Base-by-base conservation (phyloP, 2,797 vertebrate species). In the Hippocampus kuda region DNA sequence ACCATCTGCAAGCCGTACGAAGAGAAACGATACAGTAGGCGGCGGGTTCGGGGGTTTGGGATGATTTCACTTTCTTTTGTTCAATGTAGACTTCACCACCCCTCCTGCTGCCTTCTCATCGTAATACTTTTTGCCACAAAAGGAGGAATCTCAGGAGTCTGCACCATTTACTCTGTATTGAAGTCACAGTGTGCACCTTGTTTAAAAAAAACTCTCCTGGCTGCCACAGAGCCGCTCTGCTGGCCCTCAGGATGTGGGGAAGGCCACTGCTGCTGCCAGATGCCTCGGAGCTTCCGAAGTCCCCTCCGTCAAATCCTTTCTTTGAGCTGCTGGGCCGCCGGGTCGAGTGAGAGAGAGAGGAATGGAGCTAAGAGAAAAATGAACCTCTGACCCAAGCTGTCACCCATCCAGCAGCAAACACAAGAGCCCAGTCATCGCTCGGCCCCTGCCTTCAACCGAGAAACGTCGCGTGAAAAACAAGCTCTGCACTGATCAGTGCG, bases 141-240 rank as follows among this genome's bases (percentile, higher is more conserved):
- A 72, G 75, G 76, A 70, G 85, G 84, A 90, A 88, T 83, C 77
- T 65, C 80, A 90, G 72, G 75, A 54, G 0, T 68, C 68, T 69
- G 69, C 67, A 72, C 68, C 64, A 60, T 68, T 65, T 16, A 26
- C 73, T 76, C 70, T 78, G 79, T 76, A 59, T 84, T 77, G 62
- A 77, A 57, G 76, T 90, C 84, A 92, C 91, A 92, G 88, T 88
- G 77, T 80, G 60, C 76, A 89, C 88, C 90, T 92, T 92, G 91
- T 92, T 89, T 73, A 38, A 38, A 38, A 34, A 30, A 34, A 38
- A 38, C 1, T 38, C 34, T 74, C 71, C 77, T 75, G 73, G 74
- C 75, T 42, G 72, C 84, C 81, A 82, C 82, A 77, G 72, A 83
- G 78, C 77, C 60, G 77, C 83, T 86, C 79, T 72, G 72, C 85